Evolutionary conservation across 2,113 vertebrate species (phyloP), one percentile per base, ranked within the genome.

Genomic region (Peromyscus polionotus): DNA sequence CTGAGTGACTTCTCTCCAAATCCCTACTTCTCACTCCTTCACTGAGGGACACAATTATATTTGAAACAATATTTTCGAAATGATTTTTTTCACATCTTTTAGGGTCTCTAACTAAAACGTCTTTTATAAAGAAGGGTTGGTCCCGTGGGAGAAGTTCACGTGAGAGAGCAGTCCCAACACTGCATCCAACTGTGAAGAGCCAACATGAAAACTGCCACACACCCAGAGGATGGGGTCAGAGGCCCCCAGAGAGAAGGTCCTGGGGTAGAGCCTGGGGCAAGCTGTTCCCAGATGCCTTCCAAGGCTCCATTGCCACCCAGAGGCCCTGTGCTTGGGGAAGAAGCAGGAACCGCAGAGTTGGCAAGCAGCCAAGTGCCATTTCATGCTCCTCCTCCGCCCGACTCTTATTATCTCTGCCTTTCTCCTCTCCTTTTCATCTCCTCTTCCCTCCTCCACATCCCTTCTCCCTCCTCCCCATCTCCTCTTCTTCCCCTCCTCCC

Each of bases 1-100:
- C 36, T 7, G 39, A 8, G 20, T 26, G n/a, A 7, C 79, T 51
- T 79, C 61, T 51, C 19, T 90, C n/a, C 26, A 95, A 63, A 91
- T 42, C 51, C 8, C 16, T 79, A 45, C 13, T 92, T 48, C 86
- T 96, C 83, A 68, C 8, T 51, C 54, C 17, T 94, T 72, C 57
- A 39, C 57, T 80, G 92, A n/a, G 77, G 93, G 83, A 63, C 57
- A 90, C 19, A 76, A 17, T 85, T 88, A 28, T 85, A 42, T 80
- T 96, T 96, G 45, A 94, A 85, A 85, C 12, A 76, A 31, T 90
- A 59, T 90, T 96, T 95, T 93, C 36, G 86, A 97, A 90, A 93
- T 80, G 48, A 12, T 86, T 48, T 88, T 76, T 89, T 79, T n/a
- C 48, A 75, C 13, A 86, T 91, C 68, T 84, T 87, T 92, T 19